Percentiles rank a stretch among this genome's conserved stretches.
These are phyloP conservation scores for Fragum fragum DNA, from an alignment of 2,888 invertebrate species.

Conservation along the genomic window DNA sequence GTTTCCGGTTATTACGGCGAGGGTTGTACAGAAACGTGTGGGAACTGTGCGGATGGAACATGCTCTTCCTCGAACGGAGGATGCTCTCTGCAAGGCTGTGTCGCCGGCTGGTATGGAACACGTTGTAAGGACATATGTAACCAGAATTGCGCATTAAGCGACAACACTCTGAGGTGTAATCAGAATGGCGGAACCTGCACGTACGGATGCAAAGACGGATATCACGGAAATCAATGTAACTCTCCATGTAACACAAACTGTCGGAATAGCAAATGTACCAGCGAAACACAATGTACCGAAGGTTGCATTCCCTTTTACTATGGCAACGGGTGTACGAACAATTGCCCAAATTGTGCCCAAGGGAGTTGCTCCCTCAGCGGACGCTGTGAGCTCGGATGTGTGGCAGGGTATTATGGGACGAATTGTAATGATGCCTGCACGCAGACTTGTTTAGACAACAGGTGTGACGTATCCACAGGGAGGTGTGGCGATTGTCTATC, in stretches of 20 bases:
- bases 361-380: constrained; percentile 42
- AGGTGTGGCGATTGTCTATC: constrained; percentile 41
- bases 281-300: constrained; percentile 29
- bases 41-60: constrained; percentile 24
- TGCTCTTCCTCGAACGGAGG: constrained; percentile 36
- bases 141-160: constrained; percentile 5
- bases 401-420: constrained; percentile 35
- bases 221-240: constrained; percentile 35
- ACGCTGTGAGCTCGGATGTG: constrained; percentile 34
- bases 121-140: constrained; percentile 30
- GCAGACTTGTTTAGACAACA: constrained; percentile 40
- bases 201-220: constrained; percentile 47
- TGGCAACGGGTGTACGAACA: constrained; percentile 25
- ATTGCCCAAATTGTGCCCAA: constrained; percentile 39
- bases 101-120: constrained; percentile 29
- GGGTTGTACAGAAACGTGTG: constrained; percentile 40
- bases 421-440: constrained; percentile 36
- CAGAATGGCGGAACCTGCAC: constrained; percentile 37
- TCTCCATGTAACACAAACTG: constrained; percentile 41
- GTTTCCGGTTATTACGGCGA: constrained; percentile 37
- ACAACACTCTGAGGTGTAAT: constrained; percentile 26
- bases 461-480: constrained; percentile 41
- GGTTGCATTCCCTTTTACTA: constrained; percentile 38
- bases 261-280: constrained; percentile 21
- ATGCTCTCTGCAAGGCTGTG: constrained; percentile 26